These are phyloP conservation scores for Zoanthus solanderi DNA, from an alignment of 92 coral and sea anemone genomes.

Conservation along the genomic window DNA sequence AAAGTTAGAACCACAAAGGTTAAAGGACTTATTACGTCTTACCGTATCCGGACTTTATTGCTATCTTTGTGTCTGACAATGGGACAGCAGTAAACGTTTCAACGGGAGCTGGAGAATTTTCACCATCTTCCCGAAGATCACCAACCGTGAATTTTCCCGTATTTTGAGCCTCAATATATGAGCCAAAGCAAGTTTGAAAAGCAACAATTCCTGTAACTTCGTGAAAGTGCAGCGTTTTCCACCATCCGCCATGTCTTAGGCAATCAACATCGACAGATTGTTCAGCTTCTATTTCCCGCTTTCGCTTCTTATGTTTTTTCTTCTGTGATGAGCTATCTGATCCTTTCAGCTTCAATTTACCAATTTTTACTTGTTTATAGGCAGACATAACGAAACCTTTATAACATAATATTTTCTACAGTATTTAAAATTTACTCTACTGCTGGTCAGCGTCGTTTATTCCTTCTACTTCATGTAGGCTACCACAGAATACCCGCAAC, in stretches of 20 bases:
- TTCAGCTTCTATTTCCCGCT: slow-evolving; percentile 78
- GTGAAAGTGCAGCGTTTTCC: slow-evolving; percentile 73
- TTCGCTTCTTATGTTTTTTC: slow-evolving; percentile 84
- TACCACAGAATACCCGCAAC: too few relatives aligned
- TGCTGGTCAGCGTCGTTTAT: too few relatives aligned
- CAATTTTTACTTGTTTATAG: slow-evolving; percentile 92
- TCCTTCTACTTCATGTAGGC: too few relatives aligned
- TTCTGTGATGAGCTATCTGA: slow-evolving; percentile 71
- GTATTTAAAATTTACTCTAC: too few relatives aligned
- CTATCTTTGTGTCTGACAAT: slow-evolving; percentile 83
- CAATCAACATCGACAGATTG: slow-evolving; percentile 75
- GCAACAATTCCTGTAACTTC: slow-evolving; percentile 81
- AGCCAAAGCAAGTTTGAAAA: slow-evolving; percentile 77
- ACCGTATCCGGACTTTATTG: slow-evolving; percentile 97
- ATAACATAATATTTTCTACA: neutral
- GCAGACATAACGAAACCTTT: slow-evolving; percentile 62
- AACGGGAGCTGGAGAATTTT: slow-evolving; percentile 97
- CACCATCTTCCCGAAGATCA: slow-evolving; percentile 83
- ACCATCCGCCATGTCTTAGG: slow-evolving; percentile 94
- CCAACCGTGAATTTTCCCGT: slow-evolving; percentile 81
- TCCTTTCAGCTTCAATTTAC: slow-evolving; percentile 90
- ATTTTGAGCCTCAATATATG: slow-evolving; percentile 85
- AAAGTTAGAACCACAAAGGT: too few relatives aligned
- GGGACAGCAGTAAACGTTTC: slow-evolving; percentile 93
- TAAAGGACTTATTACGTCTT: slow-evolving; percentile 1